Conservation (phyloP, 1,140 invertebrate species). For the Pseudachorutes palmiensis region DNA sequence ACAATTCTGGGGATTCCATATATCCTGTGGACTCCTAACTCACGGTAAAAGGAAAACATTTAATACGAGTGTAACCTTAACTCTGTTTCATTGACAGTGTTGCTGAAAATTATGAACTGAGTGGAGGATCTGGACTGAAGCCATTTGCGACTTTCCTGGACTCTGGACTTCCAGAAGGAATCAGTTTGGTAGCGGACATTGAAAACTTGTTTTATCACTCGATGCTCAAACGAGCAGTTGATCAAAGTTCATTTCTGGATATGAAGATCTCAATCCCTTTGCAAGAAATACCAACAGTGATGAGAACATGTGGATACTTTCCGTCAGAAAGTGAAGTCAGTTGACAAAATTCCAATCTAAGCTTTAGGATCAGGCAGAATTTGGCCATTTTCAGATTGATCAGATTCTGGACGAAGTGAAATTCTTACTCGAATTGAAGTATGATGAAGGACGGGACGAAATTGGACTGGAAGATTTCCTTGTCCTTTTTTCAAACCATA, state of each 20-base stretch:
- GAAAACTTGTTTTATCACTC: conserved; percentile 42
- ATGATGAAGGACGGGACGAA: conserved; percentile 47
- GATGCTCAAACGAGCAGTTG: conserved; percentile 59
- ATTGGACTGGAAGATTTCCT: conserved; percentile 63
- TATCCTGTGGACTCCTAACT: too few relatives aligned
- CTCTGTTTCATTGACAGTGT: conserved; percentile 43
- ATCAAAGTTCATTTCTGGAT: conserved; percentile 49
- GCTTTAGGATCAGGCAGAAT: neutral
- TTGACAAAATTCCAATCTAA: neutral
- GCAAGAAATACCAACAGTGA: conserved; percentile 58
- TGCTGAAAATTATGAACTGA: conserved; percentile 46
- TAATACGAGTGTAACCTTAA: conserved; percentile 39
- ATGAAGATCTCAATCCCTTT: conserved; percentile 53
- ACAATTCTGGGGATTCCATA: too few relatives aligned
- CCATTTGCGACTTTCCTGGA: conserved; percentile 54
- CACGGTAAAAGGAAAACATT: neutral
- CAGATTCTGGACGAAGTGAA: conserved; percentile 58
- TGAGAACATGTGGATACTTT: conserved; percentile 63
- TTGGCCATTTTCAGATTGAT: conserved; percentile 50
- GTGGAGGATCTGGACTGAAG: conserved; percentile 48
- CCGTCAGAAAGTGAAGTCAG: conserved; percentile 56
- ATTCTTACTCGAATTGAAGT: conserved; percentile 47
- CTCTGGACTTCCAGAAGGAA: conserved; percentile 41
- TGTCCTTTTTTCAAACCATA: conserved; percentile 61
- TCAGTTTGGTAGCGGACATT: conserved; percentile 21